Evolutionary conservation across 2,113 vertebrate species (phyloP), one percentile per base, ranked within the genome.

Genomic region (Datnioides undecimradiatus): DNA sequence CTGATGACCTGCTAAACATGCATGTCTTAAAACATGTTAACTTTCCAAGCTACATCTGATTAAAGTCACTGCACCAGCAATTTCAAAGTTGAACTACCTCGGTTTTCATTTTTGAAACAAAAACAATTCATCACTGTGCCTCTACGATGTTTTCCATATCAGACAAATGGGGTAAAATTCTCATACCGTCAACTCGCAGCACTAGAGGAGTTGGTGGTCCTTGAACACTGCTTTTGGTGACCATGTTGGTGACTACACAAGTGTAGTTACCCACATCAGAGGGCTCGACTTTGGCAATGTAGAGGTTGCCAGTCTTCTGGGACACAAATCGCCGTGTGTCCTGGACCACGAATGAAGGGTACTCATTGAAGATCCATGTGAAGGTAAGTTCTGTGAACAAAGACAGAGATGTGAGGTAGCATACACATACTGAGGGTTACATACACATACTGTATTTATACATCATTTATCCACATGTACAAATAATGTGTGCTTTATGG

Each of bases 261-360:
- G 97, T 99, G 88, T 99, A 99, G 91, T 98, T 98, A 29, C 98
- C 98, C 34, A 93, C 97, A 2, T 99, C 98, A 0, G 97, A 97
- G 5, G 93, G 90, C 49, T 99, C 97, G 85, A 99, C 98, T 91
- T 98, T 99, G 1, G 98, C 97, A 0, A 99, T 97, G 92, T 98
- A 99, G 2, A 99, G 91, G 68, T 99, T 98, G 0, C 98, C 98
- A 0, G 97, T 99, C 73, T 97, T 96, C 73, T 99, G 98, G 0
- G 98, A 99, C 73, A 99, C 96, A 5, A 99, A 99, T 40, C 97
- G 96, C 0, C 97, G 95, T 1, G 92, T 96, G 92, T 99, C 97
- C 88, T 98, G 97, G 66, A 95, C 94, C 40, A 98, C 96, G 13
- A 96, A 97, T 3, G 94, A 94, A 0, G 97, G 97, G 83, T 96